Evolutionary conservation across 1,140 invertebrate genomes (phyloP).

Genomic region (Plectrocnemia conspersa): DNA sequence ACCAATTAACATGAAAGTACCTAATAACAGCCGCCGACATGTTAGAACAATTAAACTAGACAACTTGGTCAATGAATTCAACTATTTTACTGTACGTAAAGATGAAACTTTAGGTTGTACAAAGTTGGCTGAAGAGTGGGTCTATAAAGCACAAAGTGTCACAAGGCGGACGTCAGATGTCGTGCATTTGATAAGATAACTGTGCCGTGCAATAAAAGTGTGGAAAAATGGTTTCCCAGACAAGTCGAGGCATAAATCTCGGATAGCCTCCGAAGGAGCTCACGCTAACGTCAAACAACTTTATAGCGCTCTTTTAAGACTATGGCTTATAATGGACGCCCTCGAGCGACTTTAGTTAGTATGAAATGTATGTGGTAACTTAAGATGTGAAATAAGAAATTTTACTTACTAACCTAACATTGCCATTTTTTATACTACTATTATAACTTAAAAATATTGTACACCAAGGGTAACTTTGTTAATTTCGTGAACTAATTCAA

Average conservation of each 20-base stretch:
- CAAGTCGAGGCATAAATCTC: slow-evolving; percentile 11
- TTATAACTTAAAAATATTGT: too few species aligned
- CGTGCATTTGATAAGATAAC: slow-evolving; percentile 1
- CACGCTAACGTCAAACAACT: slow-evolving; percentile 21
- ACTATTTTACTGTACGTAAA: too few species aligned
- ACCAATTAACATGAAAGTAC: too few species aligned
- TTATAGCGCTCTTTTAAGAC: slow-evolving; percentile 24
- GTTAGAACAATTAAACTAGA: too few species aligned
- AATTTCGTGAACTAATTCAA: too few species aligned
- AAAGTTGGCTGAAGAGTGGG: too few species aligned
- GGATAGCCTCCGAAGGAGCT: slow-evolving; percentile 2
- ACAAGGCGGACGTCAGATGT: too few species aligned
- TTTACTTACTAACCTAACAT: background rate
- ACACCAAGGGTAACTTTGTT: too few species aligned
- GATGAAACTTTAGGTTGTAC: too few species aligned
- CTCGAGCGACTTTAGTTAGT: background rate
- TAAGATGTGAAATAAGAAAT: background rate
- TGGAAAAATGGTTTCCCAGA: slow-evolving; percentile 19
- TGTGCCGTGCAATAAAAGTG: slow-evolving; percentile 16
- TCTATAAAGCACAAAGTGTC: too few species aligned
- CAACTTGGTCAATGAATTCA: too few species aligned
- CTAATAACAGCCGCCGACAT: too few species aligned
- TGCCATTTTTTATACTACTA: background rate
- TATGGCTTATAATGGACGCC: slow-evolving; percentile 21
- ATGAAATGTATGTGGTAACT: background rate